These are phyloP conservation scores for Aethina tumida DNA, from an alignment of 1,140 invertebrate genomes.

Conservation along the genomic window DNA sequence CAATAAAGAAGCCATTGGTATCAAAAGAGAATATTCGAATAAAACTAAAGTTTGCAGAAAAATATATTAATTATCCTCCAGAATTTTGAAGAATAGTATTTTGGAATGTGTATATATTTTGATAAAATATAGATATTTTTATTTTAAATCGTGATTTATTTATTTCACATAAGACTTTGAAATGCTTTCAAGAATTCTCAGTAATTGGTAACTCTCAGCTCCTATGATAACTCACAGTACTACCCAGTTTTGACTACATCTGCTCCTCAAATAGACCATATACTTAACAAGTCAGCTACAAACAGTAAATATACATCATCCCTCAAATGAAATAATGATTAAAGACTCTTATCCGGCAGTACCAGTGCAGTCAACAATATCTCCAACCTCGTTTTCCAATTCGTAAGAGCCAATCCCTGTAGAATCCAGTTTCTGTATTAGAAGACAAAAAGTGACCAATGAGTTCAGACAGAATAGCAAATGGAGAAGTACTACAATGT, in stretches of 20 bases:
- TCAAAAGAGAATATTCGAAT: no score
- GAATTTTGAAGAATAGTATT: no score
- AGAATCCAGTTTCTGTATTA: constrained; percentile 5
- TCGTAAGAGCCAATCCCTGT: constrained; percentile 1
- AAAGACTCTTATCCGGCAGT: not conserved
- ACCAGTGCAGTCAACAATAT: no score
- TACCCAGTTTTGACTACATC: not conserved
- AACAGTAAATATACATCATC: constrained; percentile 8
- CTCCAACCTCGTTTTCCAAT: no score
- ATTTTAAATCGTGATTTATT: no score
- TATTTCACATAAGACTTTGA: no score
- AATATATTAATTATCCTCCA: no score
- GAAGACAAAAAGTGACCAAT: not conserved
- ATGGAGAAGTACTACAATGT: constrained; percentile 3
- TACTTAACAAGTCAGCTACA: constrained; percentile 6
- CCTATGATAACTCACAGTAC: constrained; percentile 1
- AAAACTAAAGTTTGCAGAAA: no score
- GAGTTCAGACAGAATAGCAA: constrained; percentile 7
- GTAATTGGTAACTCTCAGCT: constrained; percentile 5
- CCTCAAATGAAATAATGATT: constrained; percentile 6
- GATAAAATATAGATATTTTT: no score
- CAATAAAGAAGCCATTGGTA: no score
- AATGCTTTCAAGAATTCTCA: no score
- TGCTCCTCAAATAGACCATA: constrained; percentile 7
- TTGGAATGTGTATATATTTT: no score